Conservation (phyloP, 2,113 vertebrate genomes). For the Sebastes schlegelii region DNA sequence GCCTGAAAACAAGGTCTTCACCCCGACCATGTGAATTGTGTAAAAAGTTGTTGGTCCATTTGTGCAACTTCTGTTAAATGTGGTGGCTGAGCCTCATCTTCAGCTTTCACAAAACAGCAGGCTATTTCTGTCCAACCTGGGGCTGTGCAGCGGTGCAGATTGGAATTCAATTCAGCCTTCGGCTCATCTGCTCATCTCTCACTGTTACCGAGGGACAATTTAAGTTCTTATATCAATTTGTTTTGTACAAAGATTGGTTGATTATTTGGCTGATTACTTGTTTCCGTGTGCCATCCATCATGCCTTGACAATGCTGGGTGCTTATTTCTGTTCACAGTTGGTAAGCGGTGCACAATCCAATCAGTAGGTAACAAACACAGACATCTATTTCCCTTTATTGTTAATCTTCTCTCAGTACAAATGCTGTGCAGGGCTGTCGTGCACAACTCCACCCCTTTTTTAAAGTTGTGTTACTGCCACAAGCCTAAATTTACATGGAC, state of each 20-base stretch:
- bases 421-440: background rate
- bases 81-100: background rate
- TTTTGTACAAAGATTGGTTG: background rate
- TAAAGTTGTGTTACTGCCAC: background rate
- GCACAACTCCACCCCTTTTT: background rate
- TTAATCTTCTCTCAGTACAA: background rate
- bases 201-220: background rate
- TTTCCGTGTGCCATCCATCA: background rate
- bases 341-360: background rate
- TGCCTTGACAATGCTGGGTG: background rate
- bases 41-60: background rate
- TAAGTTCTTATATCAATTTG: background rate
- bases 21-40: background rate
- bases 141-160: background rate
- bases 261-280: slow-evolving; percentile 7
- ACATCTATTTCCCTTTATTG: background rate
- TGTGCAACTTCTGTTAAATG: background rate
- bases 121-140: background rate
- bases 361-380: background rate
- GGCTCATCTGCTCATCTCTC: slow-evolving; percentile 10
- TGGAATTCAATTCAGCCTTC: background rate
- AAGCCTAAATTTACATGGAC: background rate
- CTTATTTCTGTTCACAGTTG: background rate
- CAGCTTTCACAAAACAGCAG: background rate
- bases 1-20: background rate